Base-by-base conservation (phyloP, 1,140 invertebrate species). In the Dysdera silvatica region DNA sequence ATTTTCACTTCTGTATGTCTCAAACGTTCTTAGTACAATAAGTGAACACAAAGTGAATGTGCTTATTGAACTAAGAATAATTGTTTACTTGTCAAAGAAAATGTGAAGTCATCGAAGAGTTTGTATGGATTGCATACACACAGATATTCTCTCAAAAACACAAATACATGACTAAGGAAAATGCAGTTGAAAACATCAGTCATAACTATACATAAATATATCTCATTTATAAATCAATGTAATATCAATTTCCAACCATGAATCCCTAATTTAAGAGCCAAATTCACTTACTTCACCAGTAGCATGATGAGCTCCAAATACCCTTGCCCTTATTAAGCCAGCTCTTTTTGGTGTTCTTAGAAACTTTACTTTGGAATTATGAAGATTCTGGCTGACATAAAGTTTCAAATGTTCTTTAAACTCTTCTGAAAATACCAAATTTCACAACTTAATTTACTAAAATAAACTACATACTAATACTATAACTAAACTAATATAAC, bases 251-350 rank as follows among this genome's bases (percentile, higher is more conserved):
- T n/a, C n/a, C n/a, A n/a, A n/a, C n/a, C n/a, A n/a, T n/a, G n/a
- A n/a, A n/a, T n/a, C n/a, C 31, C n/a, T 18, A 2, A 32, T 18
- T 5, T 31, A 1, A 52, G 43, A 26, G 10, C 8, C 29, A 43
- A 54, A 59, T 24, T 18, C 6, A 20, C 66, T 58, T 75, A 89
- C 86, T 64, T 89, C 77, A 41, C 89, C 91, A 48, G 81, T 81
- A 47, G 89, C 87, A 73, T 85, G 82, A 20, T 81, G 82, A n/a
- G 93, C 87, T 1, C 95, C 95, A 79, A 87, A 89, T 45, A 96
- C 83, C 70, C 95, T 82, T 4, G 95, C 94, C 61, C 94, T 80
- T 57, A 99, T 98, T 1, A 99, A 78, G 12, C 96, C 96, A 77
- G 94, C 87, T 59, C 95, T 79, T 72, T 80, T 80, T n/a, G 82